Conservation (phyloP, 2,113 vertebrate genomes). For the Cyanistes caeruleus region DNA sequence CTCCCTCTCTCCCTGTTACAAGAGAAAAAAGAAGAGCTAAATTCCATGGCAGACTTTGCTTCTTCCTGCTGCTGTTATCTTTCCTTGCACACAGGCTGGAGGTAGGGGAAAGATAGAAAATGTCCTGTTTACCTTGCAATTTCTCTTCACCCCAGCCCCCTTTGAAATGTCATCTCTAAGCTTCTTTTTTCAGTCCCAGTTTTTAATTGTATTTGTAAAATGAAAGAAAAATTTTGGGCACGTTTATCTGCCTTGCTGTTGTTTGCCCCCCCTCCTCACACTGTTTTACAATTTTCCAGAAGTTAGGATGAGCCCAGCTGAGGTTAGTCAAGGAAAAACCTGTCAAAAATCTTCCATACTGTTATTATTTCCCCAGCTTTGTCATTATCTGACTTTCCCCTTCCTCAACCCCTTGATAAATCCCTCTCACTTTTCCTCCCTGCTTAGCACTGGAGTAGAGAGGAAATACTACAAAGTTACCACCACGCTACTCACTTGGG, state of each 20-base stretch:
- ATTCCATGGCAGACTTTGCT: slow-evolving; percentile 52
- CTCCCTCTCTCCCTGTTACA: slow-evolving; percentile 11
- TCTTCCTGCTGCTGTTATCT: slow-evolving; percentile 67
- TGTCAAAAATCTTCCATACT: not conserved
- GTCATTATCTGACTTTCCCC: not conserved
- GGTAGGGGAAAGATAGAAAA: slow-evolving; percentile 45
- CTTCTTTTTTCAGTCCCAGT: slow-evolving; percentile 22
- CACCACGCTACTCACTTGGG: not conserved
- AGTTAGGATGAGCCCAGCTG: not conserved
- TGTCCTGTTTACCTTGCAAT: slow-evolving; percentile 57
- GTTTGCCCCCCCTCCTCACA: not conserved
- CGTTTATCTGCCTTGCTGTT: not conserved
- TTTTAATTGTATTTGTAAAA: slow-evolving; percentile 49
- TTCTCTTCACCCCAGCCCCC: not conserved
- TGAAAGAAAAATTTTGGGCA: not conserved
- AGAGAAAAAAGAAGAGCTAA: slow-evolving; percentile 44
- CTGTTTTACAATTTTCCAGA: slow-evolving; percentile 11
- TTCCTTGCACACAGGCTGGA: slow-evolving; percentile 46
- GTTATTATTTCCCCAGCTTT: not conserved
- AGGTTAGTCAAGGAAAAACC: not conserved
- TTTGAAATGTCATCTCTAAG: slow-evolving; percentile 57
- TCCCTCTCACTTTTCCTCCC: not conserved
- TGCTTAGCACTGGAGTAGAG: not conserved
- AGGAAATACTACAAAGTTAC: slow-evolving; percentile 22
- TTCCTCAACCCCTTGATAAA: not conserved